Evolutionary conservation across 2,888 invertebrate genomes (phyloP), one percentile per base, ranked within the genome.

Genomic region (Laspeyria flexula): DNA sequence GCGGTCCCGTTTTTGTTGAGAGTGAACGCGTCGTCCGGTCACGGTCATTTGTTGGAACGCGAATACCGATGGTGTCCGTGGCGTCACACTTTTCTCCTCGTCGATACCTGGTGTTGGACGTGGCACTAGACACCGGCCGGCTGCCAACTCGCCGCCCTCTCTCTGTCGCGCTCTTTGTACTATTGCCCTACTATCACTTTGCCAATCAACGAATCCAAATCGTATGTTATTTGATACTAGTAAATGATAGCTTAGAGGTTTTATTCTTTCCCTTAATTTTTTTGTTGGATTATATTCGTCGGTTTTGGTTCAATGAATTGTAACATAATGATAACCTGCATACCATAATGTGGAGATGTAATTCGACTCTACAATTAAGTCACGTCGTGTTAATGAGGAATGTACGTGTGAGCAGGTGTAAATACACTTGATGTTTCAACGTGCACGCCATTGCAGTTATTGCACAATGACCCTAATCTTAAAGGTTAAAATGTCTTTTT

Each of bases 111-210:
- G 47, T 45, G 39, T 50, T 55, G 64, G 67, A 71, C 73, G 78
- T 71, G 79, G 73, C 76, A 56, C 30, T 44, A 37, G 56, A 55
- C 54, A 43, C 54, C 38, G 44, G 53, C 55, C 46, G 50, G 55
- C 33, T 35, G 43, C 73, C 76, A 72, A 65, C 60, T 67, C 70
- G 65, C 73, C 70, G 71, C 62, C 66, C 81, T 81, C 82, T 82
- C 81, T 83, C 81, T 77, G 75, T 76, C 81, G 73, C 79, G 70
- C 79, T 83, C 79, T 79, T 85, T 51, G 34, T 43, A 51, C 35
- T 53, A 64, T 59, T 86, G 90, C 81, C 88, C 89, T 89, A 90
- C 89, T 90, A 88, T 89, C 87, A 86, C 89, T 88, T 82, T 60
- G 70, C 77, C 71, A 76, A 79, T 77, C 62, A 60, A 64, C 55